Base-by-base conservation (phyloP, 2,797 vertebrate genomes). In the Streptopelia turtur region DNA sequence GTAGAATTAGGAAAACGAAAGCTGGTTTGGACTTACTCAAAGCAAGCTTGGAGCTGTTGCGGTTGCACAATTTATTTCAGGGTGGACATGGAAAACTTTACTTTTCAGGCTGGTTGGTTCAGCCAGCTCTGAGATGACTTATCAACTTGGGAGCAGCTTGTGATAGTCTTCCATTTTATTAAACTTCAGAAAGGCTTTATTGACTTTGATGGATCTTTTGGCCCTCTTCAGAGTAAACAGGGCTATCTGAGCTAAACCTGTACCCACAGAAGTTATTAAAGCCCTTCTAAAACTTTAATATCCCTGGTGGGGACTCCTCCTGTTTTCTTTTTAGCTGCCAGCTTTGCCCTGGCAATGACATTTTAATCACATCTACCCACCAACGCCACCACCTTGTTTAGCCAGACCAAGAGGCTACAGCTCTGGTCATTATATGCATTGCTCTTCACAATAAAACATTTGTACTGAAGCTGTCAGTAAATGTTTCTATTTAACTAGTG, bases 391-490 rank as follows among this genome's bases (percentile, higher is more conserved):
- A 72, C 93, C 87, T 93, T 92, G 83, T 81, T 93, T 92, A 95
- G 80, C 83, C 83, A 96, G 92, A 91, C 81, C 80, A 84, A 50
- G 76, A 94, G 84, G 74, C 93, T 90, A 23, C 82, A 93, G 89
- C 74, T 77, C 76, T 85, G 75, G 52, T 83, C 92, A 87, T 95
- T 94, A 72, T 85, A 72, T 49, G 57, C 84, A 24, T 60, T 72
- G 72, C 86, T 89, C 90, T 76, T 96, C 89, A 96, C 85, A 93
- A 92, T 69, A 87, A 92, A 94, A 68, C 78, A 65, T 77, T 97
- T 97, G 95, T 94, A 39, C 88, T 95, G 22, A 16, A 87, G 86
- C 88, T 97, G 91, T 93, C 96, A 94, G 94, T 86, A 89, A 94
- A 95, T 94, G 87, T 94, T 96, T 87, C 91, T 95, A 1, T 93